Evolutionary conservation across 1,140 invertebrate genomes (phyloP), one percentile per base, ranked within the genome.

Genomic region (Mizuhopecten yessoensis): DNA sequence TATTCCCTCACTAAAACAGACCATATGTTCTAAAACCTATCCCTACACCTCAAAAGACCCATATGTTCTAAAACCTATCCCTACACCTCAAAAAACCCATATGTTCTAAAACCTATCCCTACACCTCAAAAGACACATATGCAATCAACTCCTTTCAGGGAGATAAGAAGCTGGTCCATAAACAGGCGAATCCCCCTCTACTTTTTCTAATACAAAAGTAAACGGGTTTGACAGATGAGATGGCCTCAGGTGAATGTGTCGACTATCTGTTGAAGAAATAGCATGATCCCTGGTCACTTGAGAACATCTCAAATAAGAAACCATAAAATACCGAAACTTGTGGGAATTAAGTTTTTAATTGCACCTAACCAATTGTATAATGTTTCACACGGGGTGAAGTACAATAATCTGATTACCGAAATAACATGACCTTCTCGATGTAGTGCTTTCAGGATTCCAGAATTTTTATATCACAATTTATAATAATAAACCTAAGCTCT

Each of bases 331-430:
- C 23, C n/a, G 57, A 49, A 75, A 75, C 57, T 75, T 75, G 57
- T 75, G 57, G 57, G 57, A 75, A 75, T 75, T n/a, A 75, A 75
- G 15, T 75, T 75, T 75, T 75, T 75, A 75, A 75, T 75, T 75
- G 57, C 23, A 29, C 17, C 17, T 5, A 75, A 75, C 23, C 23
- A 9, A 75, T 75, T 75, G n/a, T 75, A 29, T 75, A 75, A 11
- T 75, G 57, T 75, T 75, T 75, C 57, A 75, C 20, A 75, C 57
- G 5, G 9, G 20, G 45, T 39, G 0, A 17, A 45, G 42, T 45
- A 75, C n/a, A 75, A 29, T 75, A 29, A 75, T 75, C 20, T 75
- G 29, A 75, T 75, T 75, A 75, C 57, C 29, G n/a, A 75, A 75
- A 75, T 75, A n/a, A 29, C 57, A 75, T n/a, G 57, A 29, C 57